These are phyloP conservation scores for Zele albiditarsus DNA, from an alignment of 2,888 invertebrate genomes.

Conservation along the genomic window DNA sequence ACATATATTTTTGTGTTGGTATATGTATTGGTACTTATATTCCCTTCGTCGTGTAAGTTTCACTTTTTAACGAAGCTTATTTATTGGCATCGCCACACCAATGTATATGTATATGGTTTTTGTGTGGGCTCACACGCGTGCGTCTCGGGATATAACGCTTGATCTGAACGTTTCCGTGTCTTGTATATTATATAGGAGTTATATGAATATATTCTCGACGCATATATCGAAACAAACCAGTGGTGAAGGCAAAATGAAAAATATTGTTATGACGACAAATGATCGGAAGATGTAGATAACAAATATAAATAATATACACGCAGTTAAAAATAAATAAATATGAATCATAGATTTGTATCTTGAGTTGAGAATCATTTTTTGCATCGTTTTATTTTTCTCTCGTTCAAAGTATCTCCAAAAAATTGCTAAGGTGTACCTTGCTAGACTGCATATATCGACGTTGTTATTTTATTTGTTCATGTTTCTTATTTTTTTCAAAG, in stretches of 20 bases:
- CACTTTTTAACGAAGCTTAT: conserved; percentile 55
- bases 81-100: conserved; percentile 48
- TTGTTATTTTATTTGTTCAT: conserved; percentile 64
- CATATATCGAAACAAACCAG: neutral
- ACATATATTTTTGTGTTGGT: neutral
- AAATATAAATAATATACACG: conserved; percentile 5
- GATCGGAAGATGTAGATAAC: conserved; percentile 21
- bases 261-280: conserved; percentile 32
- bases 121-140: conserved; percentile 35
- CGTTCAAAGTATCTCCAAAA: conserved; percentile 40
- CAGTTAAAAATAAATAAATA: conserved; percentile 4
- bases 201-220: conserved; percentile 2
- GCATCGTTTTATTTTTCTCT: conserved; percentile 2
- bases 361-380: neutral
- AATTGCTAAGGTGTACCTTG: conserved; percentile 44
- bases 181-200: conserved; percentile 17
- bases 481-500: conserved; percentile 37
- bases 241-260: conserved; percentile 25
- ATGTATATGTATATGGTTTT: conserved; percentile 27
- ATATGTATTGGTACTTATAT: conserved; percentile 29
- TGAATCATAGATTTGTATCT: neutral
- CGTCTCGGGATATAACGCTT: conserved; percentile 13
- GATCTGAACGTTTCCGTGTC: conserved; percentile 29
- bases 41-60: conserved; percentile 48
- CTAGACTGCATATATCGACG: conserved; percentile 60